These are phyloP conservation scores for Stegophylla sp. DNA, from an alignment of 2,888 invertebrate genomes.

Conservation along the genomic window DNA sequence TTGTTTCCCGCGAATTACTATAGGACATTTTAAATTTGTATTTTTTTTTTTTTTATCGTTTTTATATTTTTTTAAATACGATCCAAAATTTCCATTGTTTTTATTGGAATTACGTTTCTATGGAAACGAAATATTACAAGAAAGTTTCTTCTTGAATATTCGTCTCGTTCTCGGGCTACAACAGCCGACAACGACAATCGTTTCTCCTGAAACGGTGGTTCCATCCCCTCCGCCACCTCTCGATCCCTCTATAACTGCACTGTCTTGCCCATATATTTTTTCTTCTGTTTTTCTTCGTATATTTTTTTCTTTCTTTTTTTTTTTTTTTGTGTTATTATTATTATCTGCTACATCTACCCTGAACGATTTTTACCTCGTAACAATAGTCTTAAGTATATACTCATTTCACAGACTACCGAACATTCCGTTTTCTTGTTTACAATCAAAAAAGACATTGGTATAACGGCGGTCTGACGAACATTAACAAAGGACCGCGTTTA, in stretches of 20 bases:
- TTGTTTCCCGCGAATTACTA: no score
- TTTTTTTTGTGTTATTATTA: constrained; percentile 8
- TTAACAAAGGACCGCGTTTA: constrained; percentile 9
- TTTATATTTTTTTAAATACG: neutral
- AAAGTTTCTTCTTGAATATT: constrained; percentile 13
- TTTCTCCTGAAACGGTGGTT: no score
- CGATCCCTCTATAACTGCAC: no score
- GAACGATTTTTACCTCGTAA: constrained; percentile 17
- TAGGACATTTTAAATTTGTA: no score
- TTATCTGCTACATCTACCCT: constrained; percentile 29
- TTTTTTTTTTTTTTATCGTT: no score
- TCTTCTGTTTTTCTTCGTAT: no score
- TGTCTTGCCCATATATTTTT: no score
- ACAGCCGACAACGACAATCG: no score
- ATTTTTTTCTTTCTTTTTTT: neutral
- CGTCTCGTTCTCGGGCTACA: neutral
- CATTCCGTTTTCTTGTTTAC: constrained; percentile 28
- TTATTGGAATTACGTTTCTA: constrained; percentile 1
- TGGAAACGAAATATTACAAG: constrained; percentile 29
- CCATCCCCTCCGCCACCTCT: no score
- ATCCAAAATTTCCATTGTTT: neutral
- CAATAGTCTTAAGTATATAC: constrained; percentile 31
- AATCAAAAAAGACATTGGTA: constrained; percentile 32
- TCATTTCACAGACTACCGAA: constrained; percentile 46
- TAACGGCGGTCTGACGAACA: neutral